Conservation (phyloP, 2,888 invertebrate species). For the Amphiduros pacificus region DNA sequence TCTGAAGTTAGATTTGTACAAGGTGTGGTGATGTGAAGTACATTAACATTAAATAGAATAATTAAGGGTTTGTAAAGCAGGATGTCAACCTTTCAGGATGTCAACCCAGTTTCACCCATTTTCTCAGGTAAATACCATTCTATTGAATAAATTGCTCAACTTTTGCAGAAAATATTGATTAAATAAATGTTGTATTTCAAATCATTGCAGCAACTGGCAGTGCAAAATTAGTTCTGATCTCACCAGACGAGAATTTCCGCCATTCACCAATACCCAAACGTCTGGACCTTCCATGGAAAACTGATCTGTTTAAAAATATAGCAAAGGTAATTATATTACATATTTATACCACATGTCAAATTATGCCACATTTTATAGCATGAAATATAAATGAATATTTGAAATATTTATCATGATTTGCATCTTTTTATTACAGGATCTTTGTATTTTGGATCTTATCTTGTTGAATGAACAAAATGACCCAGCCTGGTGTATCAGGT, state of each 20-base stretch:
- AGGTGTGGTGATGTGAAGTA: no score
- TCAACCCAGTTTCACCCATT: no score
- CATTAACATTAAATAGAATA: no score
- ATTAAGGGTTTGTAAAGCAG: no score
- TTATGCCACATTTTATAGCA: not conserved
- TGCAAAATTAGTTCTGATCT: slow-evolving; percentile 18
- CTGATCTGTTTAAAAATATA: slow-evolving; percentile 22
- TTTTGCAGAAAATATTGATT: no score
- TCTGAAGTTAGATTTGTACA: no score
- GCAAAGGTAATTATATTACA: slow-evolving; percentile 1
- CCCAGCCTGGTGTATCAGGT: not conserved
- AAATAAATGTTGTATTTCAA: no score
- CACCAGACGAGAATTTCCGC: slow-evolving; percentile 9
- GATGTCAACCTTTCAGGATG: no score
- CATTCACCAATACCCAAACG: slow-evolving; percentile 22
- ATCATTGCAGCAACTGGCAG: slow-evolving; percentile 9
- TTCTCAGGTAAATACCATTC: no score
- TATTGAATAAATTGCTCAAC: no score
- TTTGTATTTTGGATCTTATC: not conserved
- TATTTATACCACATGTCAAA: not conserved
- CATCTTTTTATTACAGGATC: not conserved
- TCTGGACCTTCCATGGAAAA: slow-evolving; percentile 24
- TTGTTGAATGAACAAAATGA: not conserved
- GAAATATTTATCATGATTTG: not conserved
- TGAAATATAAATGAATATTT: no score